Base-by-base conservation (phyloP, 2,113 vertebrate genomes). In the Grallaria varia region DNA sequence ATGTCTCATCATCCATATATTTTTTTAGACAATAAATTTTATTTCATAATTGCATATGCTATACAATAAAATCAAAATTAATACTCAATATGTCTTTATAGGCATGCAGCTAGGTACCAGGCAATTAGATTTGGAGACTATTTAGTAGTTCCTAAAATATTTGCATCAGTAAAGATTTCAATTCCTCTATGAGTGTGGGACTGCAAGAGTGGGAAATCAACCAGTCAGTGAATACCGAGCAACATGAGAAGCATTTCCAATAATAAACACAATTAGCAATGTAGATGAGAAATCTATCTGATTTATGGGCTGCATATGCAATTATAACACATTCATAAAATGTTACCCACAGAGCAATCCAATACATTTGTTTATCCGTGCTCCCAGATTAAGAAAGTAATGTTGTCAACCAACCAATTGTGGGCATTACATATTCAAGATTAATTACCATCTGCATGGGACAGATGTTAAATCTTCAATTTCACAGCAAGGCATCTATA, bases 401-500 rank as follows among this genome's bases (percentile, higher is more conserved):
- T 87, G 89, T 84, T 96, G 84, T 95, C 85, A 94, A 67, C 72
- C 39, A 93, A 93, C 93, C 90, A 96, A 72, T 86, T 96, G 91
- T 64, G 78, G 37, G 33, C 79, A 76, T 96, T 96, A 97, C 86
- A 95, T 85, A 96, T 93, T 94, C 95, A 92, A 97, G 97, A 97
- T 98, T 97, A 97, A 98, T 96, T 95, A 95, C 89, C 96, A 78
- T 98, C 93, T 97, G 93, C 95, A 93, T 69, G 90, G 90, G 91
- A 96, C 95, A 97, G 97, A 96, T 97, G 97, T 97, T 97, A 97
- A 97, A 95, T 97, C 95, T 96, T 96, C 95, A 80, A 84, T 96
- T 97, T 94, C 94, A 44, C 95, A 96, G 95, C 59, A 85, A 59
- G 90, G 31, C 82, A 59, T 89, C 85, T 90, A 95, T 58, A 96